A percentile compares a stretch with the other conserved stretches of the same genome.
Conservation (phyloP, 2,888 invertebrate species). For the Cataglyphis altisquamis region DNA sequence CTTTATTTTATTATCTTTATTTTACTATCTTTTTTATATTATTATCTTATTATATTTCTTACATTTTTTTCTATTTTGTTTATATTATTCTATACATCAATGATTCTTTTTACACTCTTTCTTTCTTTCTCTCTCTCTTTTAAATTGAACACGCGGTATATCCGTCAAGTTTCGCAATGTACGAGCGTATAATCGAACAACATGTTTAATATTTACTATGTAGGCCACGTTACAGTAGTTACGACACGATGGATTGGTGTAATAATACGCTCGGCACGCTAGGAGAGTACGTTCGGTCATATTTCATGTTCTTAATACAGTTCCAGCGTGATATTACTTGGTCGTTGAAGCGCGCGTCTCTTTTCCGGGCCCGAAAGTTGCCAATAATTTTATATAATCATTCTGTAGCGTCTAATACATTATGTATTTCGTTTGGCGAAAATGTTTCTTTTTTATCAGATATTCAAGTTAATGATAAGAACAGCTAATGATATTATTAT, state of each 20-base stretch:
- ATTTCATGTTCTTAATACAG: constrained; percentile 51
- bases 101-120: neutral
- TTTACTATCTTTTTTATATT: no score
- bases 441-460: neutral
- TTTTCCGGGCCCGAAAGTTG: constrained; percentile 27
- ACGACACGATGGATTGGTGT: constrained; percentile 45
- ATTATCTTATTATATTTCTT: no score
- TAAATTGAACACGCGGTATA: neutral
- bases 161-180: constrained; percentile 25
- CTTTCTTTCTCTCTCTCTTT: neutral
- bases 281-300: constrained; percentile 32
- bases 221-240: constrained; percentile 37
- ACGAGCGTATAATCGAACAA: constrained; percentile 12
- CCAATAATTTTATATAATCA: constrained; percentile 47
- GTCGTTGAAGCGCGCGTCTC: constrained; percentile 5
- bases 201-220: constrained; percentile 52
- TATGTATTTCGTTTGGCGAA: neutral
- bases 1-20: neutral
- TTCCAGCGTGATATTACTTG: constrained; percentile 40
- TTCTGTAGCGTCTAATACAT: neutral
- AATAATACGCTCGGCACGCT: constrained; percentile 36
- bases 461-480: neutral
- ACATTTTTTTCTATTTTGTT: no score
- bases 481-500: neutral
- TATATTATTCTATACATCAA: neutral